Percentiles rank a stretch among this genome's conserved stretches.
phyloP scores from a whole-genome alignment of 2,113 vertebrate genomes.

The Peromyscus californicus region DNA sequence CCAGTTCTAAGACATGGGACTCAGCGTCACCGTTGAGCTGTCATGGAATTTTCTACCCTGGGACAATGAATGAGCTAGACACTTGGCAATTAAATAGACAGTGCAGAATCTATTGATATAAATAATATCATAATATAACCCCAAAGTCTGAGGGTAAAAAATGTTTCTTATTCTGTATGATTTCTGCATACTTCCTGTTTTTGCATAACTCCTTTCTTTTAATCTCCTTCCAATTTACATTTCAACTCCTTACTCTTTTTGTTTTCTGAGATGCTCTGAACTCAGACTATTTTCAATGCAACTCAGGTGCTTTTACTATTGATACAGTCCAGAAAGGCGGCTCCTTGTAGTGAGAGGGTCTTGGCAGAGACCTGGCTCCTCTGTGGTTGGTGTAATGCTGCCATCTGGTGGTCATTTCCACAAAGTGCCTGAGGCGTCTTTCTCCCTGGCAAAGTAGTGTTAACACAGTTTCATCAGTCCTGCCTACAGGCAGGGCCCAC shows the following conservation, averaged over 20 bases:
- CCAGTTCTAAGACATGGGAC: not conserved
- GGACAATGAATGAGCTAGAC: not conserved
- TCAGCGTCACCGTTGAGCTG: not conserved
- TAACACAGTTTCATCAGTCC: not conserved
- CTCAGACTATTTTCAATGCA: not conserved
- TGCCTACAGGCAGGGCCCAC: not conserved
- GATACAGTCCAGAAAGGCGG: not conserved
- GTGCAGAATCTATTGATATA: not conserved
- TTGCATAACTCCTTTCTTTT: not conserved
- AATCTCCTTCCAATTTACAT: not conserved
- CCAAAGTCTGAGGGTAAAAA: not conserved
- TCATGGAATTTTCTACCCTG: not conserved
- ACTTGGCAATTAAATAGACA: not conserved
- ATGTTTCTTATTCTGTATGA: not conserved
- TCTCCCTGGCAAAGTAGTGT: not conserved
- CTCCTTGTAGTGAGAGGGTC: not conserved
- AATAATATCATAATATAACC: too few relatives aligned
- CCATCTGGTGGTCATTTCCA: slow-evolving; percentile 82
- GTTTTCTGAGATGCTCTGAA: not conserved
- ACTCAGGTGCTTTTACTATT: slow-evolving; percentile 1
- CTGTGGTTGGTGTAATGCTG: slow-evolving; percentile 84
- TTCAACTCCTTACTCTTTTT: not conserved
- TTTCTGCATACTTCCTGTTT: not conserved
- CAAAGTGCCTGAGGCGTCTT: slow-evolving; percentile 35
- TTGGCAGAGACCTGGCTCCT: not conserved